Evolutionary conservation across 1,140 invertebrate genomes (phyloP), one percentile per base, ranked within the genome.

Genomic region (Nebria ingens): DNA sequence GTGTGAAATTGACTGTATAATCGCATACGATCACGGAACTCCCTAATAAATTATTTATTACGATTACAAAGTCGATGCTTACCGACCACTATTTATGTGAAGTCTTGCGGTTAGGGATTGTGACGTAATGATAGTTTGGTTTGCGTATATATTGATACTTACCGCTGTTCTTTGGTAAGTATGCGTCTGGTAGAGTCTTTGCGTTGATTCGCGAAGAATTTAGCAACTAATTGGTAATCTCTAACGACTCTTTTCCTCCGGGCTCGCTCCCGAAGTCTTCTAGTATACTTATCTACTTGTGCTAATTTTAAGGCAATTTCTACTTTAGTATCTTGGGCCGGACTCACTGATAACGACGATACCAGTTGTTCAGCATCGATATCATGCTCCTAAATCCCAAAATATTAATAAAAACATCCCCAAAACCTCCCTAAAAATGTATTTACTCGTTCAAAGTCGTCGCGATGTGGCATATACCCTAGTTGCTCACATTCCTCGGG

Each of bases 381-480:
- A 69, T 96, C 91, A 74, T 87, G 91, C 73, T 96, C 93, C 84
- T 89, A 61, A 51, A 51, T 21, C 11, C 12, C 11, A 2, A 20
- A 17, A 49, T 21, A 19, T 22, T 6, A 22, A 11, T 20, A 51
- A 51, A 19, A 9, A 19, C 21, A 51, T 21, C 6, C 9, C 17
- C 17, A 17, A 12, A 17, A 12, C 15, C 4, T 45, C 17, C 15
- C 4, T 4, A 11, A 45, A 22, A 59, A 51, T 22, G 19, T 54
- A 64, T 60, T 65, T 71, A 87, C 88, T 69, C 89, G 83, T 79
- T 97, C 93, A 79, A 94, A 97, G 71, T 97, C 93, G 80, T 97
- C 93, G 67, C 93, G 79, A 67, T 92, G 87, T 13, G 92, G 88
- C 88, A 95, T 94, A 63, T 95, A 98, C n/a, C 91, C 91, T n/a